A percentile compares a stretch with the other conserved stretches of the same genome.
Conservation (phyloP, 2,888 invertebrate species). For the Pycnomerus fuliginosus region DNA sequence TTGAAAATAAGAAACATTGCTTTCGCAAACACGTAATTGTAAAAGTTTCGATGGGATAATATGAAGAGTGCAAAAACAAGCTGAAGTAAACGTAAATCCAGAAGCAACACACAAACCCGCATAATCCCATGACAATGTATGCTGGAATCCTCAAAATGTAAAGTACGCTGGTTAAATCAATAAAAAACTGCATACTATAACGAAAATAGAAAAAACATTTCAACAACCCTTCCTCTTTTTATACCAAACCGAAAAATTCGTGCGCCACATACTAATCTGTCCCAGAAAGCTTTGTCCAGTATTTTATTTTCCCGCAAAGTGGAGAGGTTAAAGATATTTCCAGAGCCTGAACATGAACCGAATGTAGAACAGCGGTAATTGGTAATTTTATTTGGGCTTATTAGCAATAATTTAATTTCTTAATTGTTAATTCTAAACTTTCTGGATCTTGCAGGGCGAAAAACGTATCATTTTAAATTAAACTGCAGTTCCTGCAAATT, state of each 20-base stretch:
- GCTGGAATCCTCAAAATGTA: conserved; percentile 24
- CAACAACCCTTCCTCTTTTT: conserved; percentile 36
- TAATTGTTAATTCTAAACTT: conserved; percentile 46
- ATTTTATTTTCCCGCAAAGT: conserved; percentile 40
- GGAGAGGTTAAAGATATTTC: conserved; percentile 35
- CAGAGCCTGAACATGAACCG: conserved; percentile 32
- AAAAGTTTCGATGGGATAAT: conserved; percentile 22
- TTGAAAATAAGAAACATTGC: conserved; percentile 5
- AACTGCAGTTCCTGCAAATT: too few relatives aligned
- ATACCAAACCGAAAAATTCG: conserved; percentile 40
- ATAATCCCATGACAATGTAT: conserved; percentile 28
- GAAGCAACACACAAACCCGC: conserved; percentile 22
- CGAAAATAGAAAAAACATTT: conserved; percentile 27
- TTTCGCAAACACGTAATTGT: conserved; percentile 20
- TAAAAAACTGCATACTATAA: conserved; percentile 29
- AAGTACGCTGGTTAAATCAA: conserved; percentile 23
- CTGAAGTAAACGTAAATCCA: conserved; percentile 21
- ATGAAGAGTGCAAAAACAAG: conserved; percentile 22
- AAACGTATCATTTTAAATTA: too few relatives aligned
- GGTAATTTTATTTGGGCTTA: conserved; percentile 46
- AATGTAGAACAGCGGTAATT: conserved; percentile 38
- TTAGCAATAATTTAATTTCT: conserved; percentile 47
- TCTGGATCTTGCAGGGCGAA: conserved; percentile 38
- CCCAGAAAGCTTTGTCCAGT: conserved; percentile 37
- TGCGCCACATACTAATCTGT: conserved; percentile 42